These are phyloP conservation scores for Myocastor coypus DNA, from an alignment of 2,113 vertebrate species.

Conservation along the genomic window DNA sequence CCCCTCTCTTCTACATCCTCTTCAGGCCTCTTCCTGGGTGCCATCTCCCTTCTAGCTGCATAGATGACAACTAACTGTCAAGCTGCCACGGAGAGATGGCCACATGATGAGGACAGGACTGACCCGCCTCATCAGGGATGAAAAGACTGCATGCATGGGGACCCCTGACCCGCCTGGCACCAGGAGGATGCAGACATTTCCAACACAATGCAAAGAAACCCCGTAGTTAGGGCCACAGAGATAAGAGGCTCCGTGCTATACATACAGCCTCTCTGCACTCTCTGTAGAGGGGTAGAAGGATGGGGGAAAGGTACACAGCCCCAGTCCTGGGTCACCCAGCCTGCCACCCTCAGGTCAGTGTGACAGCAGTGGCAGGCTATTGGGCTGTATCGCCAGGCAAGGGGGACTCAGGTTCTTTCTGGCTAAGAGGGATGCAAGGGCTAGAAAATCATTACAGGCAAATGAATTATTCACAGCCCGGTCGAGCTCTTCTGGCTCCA, in stretches of 20 bases:
- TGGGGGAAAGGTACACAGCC: neutral
- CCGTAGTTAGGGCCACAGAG: neutral
- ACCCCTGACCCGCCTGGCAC: neutral
- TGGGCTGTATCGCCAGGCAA: neutral
- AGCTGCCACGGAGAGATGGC: neutral
- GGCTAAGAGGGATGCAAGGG: neutral
- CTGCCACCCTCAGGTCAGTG: fast-evolving
- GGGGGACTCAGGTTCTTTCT: neutral
- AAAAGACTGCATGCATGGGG: no score
- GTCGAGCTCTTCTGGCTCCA: constrained; percentile 21
- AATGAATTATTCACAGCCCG: constrained; percentile 72
- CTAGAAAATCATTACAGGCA: neutral
- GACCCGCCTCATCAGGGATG: fast-evolving
- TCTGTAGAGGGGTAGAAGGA: neutral
- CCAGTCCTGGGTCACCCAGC: neutral
- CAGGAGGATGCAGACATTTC: neutral
- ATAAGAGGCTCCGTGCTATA: fast-evolving
- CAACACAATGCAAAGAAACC: neutral
- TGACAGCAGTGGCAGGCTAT: neutral
- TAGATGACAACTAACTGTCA: neutral
- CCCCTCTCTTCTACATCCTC: fast-evolving
- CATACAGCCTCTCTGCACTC: neutral
- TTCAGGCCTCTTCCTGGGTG: neutral
- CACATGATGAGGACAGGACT: neutral
- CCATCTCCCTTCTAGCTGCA: fast-evolving